Conservation (phyloP, 2,888 invertebrate genomes). For the Deilephila porcellus region DNA sequence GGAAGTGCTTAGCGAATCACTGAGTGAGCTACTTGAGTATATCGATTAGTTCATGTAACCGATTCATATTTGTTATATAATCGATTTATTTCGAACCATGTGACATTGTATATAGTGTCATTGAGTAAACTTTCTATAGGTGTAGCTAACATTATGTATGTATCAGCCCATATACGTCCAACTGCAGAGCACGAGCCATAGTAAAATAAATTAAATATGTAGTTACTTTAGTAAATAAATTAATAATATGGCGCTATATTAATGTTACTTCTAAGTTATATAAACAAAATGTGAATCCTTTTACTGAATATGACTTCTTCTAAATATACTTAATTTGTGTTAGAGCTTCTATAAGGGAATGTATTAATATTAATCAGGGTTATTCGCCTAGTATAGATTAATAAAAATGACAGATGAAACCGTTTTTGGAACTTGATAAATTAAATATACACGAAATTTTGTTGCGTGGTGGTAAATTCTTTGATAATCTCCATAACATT, state of each 20-base stretch:
- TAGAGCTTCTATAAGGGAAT: background rate
- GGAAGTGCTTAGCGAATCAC: constrained; percentile 45
- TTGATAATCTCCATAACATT: background rate
- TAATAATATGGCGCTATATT: too few species aligned
- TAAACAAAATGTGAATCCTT: too few species aligned
- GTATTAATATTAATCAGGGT: background rate
- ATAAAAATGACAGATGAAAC: background rate
- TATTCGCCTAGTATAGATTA: background rate
- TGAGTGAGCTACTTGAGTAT: background rate
- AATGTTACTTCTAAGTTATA: too few species aligned
- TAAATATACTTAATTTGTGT: background rate
- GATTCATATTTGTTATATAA: background rate
- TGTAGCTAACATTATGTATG: too few species aligned
- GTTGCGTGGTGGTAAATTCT: background rate
- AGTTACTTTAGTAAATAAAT: too few species aligned
- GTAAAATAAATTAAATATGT: too few species aligned
- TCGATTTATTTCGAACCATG: background rate
- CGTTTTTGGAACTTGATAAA: background rate
- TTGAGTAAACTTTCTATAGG: too few species aligned
- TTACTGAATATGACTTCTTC: too few species aligned
- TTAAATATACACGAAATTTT: background rate
- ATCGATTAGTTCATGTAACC: background rate
- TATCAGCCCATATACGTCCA: too few species aligned
- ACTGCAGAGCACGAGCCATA: too few species aligned
- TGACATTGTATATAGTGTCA: too few species aligned